Conservation (phyloP, 1,140 invertebrate species). For the Reticulitermes speratus region DNA sequence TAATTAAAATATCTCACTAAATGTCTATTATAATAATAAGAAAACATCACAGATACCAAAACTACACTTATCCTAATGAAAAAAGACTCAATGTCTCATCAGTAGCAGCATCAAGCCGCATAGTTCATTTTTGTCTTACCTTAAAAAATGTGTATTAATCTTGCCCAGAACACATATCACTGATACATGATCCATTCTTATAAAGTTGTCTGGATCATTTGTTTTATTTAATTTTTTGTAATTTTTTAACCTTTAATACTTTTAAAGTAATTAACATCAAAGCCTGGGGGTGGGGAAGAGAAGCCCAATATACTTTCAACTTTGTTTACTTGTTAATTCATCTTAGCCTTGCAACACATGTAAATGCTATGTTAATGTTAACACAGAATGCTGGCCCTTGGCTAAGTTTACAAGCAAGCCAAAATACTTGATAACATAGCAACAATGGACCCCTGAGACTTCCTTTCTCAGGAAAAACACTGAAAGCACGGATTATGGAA, state of each 20-base stretch:
- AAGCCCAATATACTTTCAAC: background rate
- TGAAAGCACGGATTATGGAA: background rate
- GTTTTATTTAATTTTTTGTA: background rate
- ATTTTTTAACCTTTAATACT: background rate
- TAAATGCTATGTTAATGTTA: constrained; percentile 4
- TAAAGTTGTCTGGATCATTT: background rate
- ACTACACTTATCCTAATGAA: background rate
- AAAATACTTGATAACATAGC: background rate
- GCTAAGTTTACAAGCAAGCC: background rate
- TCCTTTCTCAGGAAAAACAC: background rate
- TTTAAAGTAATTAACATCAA: background rate
- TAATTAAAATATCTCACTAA: constrained; percentile 18
- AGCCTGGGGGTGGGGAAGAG: background rate
- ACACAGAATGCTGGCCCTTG: background rate
- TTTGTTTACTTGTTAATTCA: background rate
- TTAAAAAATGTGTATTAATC: background rate
- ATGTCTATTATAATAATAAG: constrained; percentile 16
- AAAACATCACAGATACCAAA: constrained; percentile 19
- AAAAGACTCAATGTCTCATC: constrained; percentile 1
- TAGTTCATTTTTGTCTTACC: background rate
- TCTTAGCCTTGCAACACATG: background rate
- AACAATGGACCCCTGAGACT: background rate
- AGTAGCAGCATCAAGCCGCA: background rate
- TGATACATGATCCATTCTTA: background rate
- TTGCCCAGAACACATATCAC: background rate